Evolutionary conservation across 2,888 invertebrate genomes (phyloP), one percentile per base, ranked within the genome.

Genomic region (Caenorhabditis sinica): DNA sequence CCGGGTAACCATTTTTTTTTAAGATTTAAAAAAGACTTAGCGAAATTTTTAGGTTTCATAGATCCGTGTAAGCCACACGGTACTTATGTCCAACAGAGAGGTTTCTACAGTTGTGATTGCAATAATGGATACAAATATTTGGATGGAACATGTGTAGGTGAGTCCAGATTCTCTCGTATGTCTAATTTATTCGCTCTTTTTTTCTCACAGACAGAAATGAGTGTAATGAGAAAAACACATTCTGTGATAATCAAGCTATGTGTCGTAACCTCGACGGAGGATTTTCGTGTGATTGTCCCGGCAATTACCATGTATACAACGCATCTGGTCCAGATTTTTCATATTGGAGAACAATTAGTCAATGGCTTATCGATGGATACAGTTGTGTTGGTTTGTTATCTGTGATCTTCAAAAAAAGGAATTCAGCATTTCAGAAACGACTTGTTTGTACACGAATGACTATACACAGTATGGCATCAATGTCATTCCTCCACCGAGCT

Each of bases 31-130:
- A 3, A 20, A 56, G 15, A 23, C 8, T 40, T n/a, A n/a, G n/a
- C n/a, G n/a, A n/a, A n/a, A 17, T 40, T 15, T 28, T 17, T 25
- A 73, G 68, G 45, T 20, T 76, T 68, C 36, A 13, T 33, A 1
- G 82, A 82, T 36, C 75, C 75, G 5, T 83, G 83, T 17, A 11
- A 8, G 5, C 72, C 66, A 11, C 43, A 77, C 30, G 83, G 83
- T 23, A 23, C 11, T 0, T 71, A 71, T 36, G 33, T 40, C 2
- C 15, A 63, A 40, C 17, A 58, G 11, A 15, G 2, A 8, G 76
- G 73, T 2, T 53, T 20, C 23, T 79, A 63, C 53, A 79, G 60
- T 33, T 83, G 83, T 30, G 15, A 25, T 0, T 83, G 83, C 33
- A 45, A 74, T 17, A 20, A 30, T 15, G 83, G 83, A n/a, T 83